Evolutionary conservation across 2,797 vertebrate species (phyloP).

Genomic region (Microchirus variegatus): DNA sequence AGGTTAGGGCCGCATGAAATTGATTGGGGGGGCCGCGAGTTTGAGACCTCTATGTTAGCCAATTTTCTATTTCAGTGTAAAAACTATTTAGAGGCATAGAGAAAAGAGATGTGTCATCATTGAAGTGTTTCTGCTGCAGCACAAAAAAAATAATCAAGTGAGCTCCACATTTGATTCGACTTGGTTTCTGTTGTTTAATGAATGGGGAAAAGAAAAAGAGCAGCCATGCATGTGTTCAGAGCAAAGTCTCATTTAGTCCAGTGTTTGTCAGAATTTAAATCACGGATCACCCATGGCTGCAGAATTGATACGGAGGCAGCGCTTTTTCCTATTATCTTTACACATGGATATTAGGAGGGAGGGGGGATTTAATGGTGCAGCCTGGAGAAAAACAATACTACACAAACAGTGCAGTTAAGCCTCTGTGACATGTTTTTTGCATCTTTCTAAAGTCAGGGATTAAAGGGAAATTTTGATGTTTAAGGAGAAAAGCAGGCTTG

Average conservation of each 20-base stretch:
- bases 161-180: slow-evolving; percentile 32
- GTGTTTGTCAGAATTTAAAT: slow-evolving; percentile 1
- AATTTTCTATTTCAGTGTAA: too few species aligned
- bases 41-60: too few species aligned
- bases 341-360: slow-evolving; percentile 4
- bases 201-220: slow-evolving; percentile 14
- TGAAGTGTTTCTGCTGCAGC: slow-evolving; percentile 19
- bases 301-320: neutral
- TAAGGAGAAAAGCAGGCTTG: too few species aligned
- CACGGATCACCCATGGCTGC: neutral
- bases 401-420: slow-evolving; percentile 21
- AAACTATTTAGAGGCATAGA: too few species aligned
- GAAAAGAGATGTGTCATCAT: slow-evolving; percentile 1
- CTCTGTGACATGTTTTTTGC: neutral
- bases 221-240: slow-evolving; percentile 14
- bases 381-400: slow-evolving; percentile 20
- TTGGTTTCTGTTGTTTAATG: slow-evolving; percentile 29
- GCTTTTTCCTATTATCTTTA: neutral
- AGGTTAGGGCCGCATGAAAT: too few species aligned
- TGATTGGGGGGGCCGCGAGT: too few species aligned
- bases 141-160: neutral
- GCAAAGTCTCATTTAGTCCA: slow-evolving; percentile 5
- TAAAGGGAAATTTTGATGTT: too few species aligned
- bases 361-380: slow-evolving; percentile 7
- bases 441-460: neutral